A percentile compares a stretch with the other conserved stretches of the same genome.
These are phyloP conservation scores for Danionella cerebrum DNA, from an alignment of 2,113 vertebrate genomes.

Conservation along the genomic window DNA sequence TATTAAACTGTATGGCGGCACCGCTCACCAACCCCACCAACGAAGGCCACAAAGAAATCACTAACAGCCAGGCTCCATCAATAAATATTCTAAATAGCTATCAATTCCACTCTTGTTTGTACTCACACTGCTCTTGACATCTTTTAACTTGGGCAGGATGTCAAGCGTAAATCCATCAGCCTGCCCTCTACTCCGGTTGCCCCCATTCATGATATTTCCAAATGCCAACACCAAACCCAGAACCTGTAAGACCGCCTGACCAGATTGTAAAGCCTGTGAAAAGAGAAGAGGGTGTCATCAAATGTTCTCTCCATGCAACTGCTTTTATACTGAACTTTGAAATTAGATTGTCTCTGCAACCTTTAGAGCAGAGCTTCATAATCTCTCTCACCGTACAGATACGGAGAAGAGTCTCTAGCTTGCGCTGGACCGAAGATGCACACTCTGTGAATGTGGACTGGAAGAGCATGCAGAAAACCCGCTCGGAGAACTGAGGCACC, in stretches of 20 bases:
- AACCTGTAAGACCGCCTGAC: slow-evolving; percentile 73
- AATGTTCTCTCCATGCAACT: neutral
- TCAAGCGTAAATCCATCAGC: slow-evolving; percentile 91
- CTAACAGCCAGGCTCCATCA: too few relatives aligned
- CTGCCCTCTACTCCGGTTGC: slow-evolving; percentile 88
- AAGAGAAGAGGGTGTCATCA: slow-evolving; percentile 31
- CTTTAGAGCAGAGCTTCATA: neutral
- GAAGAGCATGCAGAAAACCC: slow-evolving; percentile 92
- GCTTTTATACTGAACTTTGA: neutral
- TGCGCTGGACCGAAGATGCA: slow-evolving; percentile 77
- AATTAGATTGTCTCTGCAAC: neutral
- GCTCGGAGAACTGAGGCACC: slow-evolving; percentile 90
- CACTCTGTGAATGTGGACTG: slow-evolving; percentile 90
- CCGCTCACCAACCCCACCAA: too few relatives aligned
- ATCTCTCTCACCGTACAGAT: slow-evolving; percentile 74
- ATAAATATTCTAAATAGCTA: too few relatives aligned
- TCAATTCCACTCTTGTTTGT: too few relatives aligned
- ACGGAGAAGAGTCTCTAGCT: slow-evolving; percentile 83
- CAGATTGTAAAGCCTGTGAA: slow-evolving; percentile 70
- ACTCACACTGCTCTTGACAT: slow-evolving; percentile 97
- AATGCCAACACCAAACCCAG: slow-evolving; percentile 88
- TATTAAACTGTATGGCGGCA: too few relatives aligned
- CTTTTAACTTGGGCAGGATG: slow-evolving; percentile 93
- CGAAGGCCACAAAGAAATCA: too few relatives aligned
- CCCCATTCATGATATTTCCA: slow-evolving; percentile 96